Conservation (phyloP, 2,113 vertebrate genomes). For the Aegypius monachus region DNA sequence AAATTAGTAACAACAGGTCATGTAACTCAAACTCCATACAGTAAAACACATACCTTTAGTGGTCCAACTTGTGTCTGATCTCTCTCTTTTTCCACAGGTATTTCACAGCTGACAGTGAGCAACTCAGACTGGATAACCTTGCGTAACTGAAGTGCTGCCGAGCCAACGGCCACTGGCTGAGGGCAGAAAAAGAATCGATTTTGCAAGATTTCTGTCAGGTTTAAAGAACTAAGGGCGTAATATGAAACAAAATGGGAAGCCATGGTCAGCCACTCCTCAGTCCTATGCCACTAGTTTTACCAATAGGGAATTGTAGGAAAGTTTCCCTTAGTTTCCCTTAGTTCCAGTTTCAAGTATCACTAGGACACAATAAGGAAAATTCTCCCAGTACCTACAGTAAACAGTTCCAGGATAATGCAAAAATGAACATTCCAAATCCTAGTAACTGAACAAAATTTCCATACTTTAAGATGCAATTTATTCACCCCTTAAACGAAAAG, state of each 20-base stretch:
- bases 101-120: conserved; percentile 69
- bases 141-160: conserved; percentile 74
- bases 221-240: background rate
- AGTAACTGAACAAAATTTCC: background rate
- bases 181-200: background rate
- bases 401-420: background rate
- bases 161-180: conserved; percentile 82
- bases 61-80: conserved; percentile 72
- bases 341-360: background rate
- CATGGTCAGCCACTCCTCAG: background rate
- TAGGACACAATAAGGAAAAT: background rate
- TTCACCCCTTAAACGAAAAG: background rate
- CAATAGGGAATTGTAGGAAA: background rate
- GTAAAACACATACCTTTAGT: conserved; percentile 77
- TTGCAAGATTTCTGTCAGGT: background rate
- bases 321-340: background rate
- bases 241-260: background rate
- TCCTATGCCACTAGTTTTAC: background rate
- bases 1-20: background rate
- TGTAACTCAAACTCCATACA: rapidly evolving
- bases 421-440: background rate
- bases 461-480: background rate
- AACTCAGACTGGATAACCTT: conserved; percentile 76
- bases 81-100: conserved; percentile 76
- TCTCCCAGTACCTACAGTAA: background rate